A percentile compares a stretch with the other conserved stretches of the same genome.
Evolutionary conservation across 2,113 vertebrate genomes (phyloP).

Genomic region (Pavo muticus): DNA sequence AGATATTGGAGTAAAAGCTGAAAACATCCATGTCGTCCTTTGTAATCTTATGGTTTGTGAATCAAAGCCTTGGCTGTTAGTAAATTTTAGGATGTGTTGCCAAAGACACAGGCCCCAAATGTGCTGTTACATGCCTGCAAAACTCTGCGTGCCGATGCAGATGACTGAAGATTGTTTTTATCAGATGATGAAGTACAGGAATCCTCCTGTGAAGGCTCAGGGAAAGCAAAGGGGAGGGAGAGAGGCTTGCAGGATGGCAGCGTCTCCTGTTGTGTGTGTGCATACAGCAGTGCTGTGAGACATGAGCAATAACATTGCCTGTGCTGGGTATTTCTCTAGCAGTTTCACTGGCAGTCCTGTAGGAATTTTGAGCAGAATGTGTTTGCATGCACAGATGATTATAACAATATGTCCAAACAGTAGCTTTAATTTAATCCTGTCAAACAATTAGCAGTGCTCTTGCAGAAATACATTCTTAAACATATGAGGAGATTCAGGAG

Average conservation of each 20-base stretch:
- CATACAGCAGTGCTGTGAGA: neutral
- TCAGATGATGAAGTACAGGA: neutral
- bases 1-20: neutral
- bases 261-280: neutral
- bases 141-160: neutral
- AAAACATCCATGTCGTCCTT: neutral
- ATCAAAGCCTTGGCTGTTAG: neutral
- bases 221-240: neutral
- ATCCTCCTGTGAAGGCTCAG: neutral
- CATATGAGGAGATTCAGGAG: neutral
- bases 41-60: neutral
- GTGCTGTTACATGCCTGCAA: accelerated
- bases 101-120: neutral
- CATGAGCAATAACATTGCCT: neutral
- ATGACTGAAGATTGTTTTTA: neutral
- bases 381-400: neutral
- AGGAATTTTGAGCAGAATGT: neutral
- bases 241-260: neutral
- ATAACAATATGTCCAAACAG: neutral
- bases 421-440: neutral
- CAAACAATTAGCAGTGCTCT: neutral
- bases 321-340: neutral
- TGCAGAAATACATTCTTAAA: neutral
- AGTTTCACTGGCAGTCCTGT: neutral
- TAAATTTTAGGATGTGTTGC: constrained; percentile 8